These are phyloP conservation scores for Hiodon tergisus DNA, from an alignment of 2,113 vertebrate species.

Conservation along the genomic window DNA sequence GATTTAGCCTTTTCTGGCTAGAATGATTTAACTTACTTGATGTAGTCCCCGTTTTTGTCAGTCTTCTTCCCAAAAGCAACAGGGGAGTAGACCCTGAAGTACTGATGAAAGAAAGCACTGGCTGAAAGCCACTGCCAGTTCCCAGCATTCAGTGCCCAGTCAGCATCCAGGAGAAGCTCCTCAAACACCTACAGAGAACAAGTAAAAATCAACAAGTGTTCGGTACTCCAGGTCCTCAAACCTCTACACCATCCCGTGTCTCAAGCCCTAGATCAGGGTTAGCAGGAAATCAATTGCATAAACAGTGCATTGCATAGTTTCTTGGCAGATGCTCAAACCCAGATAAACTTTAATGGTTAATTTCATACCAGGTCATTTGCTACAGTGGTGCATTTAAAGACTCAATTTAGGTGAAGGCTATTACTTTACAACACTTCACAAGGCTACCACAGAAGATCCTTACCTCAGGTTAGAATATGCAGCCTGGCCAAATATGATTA, in stretches of 20 bases:
- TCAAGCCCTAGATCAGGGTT: neutral
- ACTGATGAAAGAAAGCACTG: constrained; percentile 67
- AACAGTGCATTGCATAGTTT: too few relatives aligned
- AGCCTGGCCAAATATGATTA: too few relatives aligned
- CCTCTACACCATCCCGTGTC: too few relatives aligned
- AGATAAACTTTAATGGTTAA: too few relatives aligned
- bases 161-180: constrained; percentile 57
- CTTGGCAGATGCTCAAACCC: too few relatives aligned
- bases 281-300: neutral
- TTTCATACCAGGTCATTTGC: too few relatives aligned
- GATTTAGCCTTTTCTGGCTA: neutral
- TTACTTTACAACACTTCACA: too few relatives aligned
- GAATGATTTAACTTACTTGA: constrained; percentile 47
- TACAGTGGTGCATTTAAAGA: too few relatives aligned
- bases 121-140: constrained; percentile 70
- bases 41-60: constrained; percentile 60
- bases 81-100: constrained; percentile 64
- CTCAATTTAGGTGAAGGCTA: too few relatives aligned
- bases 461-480: too few relatives aligned
- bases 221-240: neutral
- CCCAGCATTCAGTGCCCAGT: constrained; percentile 63
- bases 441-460: too few relatives aligned
- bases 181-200: constrained; percentile 56
- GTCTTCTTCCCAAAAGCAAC: constrained; percentile 63
- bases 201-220: neutral